These are phyloP conservation scores for Syngnathus acus DNA, from an alignment of 2,797 vertebrate genomes.

Conservation along the genomic window DNA sequence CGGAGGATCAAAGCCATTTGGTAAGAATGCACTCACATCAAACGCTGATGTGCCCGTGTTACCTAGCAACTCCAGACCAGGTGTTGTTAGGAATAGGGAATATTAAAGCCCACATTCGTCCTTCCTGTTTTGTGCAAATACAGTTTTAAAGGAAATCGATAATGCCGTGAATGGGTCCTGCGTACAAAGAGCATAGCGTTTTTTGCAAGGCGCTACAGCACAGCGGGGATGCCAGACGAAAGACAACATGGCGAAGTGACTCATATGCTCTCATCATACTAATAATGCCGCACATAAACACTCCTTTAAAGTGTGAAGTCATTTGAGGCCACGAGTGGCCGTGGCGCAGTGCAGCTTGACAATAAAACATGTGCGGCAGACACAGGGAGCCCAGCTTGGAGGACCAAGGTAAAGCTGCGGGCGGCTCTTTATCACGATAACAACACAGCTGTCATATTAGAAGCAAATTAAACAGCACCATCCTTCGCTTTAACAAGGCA, in stretches of 20 bases:
- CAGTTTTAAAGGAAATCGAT: slow-evolving; percentile 65
- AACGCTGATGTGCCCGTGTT: slow-evolving; percentile 60
- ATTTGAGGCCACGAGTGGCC: slow-evolving; percentile 53
- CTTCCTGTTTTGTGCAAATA: slow-evolving; percentile 60
- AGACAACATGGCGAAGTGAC: slow-evolving; percentile 39
- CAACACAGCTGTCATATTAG: slow-evolving; percentile 57
- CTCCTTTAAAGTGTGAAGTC: slow-evolving; percentile 6
- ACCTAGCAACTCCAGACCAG: slow-evolving; percentile 74
- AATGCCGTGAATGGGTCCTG: slow-evolving; percentile 44
- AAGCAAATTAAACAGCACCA: slow-evolving; percentile 32
- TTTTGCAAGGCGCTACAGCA: slow-evolving; percentile 18
- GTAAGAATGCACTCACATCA: slow-evolving; percentile 66
- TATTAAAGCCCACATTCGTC: slow-evolving; percentile 57
- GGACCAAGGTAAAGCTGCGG: slow-evolving; percentile 39
- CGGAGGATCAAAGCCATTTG: slow-evolving; percentile 70
- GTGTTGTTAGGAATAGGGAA: slow-evolving; percentile 59
- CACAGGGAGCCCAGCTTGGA: slow-evolving; percentile 30
- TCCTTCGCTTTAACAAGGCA: slow-evolving; percentile 23
- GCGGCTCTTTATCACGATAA: slow-evolving; percentile 56
- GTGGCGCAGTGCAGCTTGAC: slow-evolving; percentile 46
- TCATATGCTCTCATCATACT: slow-evolving; percentile 3
- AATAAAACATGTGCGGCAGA: slow-evolving; percentile 46
- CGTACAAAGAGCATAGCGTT: slow-evolving; percentile 27
- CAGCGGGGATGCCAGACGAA: slow-evolving; percentile 35
- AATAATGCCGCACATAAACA: slow-evolving; percentile 5